Evolutionary conservation across 2,113 vertebrate genomes (phyloP).

Genomic region (Mirza zaza): DNA sequence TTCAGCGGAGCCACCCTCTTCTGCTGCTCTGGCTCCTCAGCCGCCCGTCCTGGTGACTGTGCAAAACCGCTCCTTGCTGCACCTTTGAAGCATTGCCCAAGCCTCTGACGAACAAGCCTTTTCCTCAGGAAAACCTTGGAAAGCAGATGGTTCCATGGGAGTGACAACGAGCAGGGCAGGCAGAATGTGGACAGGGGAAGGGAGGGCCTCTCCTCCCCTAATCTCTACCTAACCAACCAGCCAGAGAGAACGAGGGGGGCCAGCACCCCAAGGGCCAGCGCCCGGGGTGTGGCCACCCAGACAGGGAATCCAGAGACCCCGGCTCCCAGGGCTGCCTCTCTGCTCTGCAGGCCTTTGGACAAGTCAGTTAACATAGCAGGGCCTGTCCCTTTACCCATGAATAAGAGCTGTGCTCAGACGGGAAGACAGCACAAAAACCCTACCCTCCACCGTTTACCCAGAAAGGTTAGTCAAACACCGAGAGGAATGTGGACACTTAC

Average conservation of each 20-base stretch:
- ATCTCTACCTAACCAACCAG: not conserved
- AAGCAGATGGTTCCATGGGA: not conserved
- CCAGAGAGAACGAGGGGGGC: no score
- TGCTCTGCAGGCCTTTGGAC: not conserved
- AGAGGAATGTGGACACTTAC: not conserved
- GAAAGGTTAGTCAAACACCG: not conserved
- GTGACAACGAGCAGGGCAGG: not conserved
- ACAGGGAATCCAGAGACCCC: not conserved
- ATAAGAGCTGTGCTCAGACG: not conserved
- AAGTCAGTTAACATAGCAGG: not conserved
- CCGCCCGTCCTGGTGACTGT: not conserved
- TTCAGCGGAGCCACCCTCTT: not conserved
- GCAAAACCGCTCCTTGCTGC: not conserved
- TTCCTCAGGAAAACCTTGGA: not conserved
- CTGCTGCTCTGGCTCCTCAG: not conserved
- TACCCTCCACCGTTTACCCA: not conserved
- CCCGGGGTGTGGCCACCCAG: not conserved
- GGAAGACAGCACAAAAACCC: not conserved
- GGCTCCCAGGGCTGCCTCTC: not conserved
- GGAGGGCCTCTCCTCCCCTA: not conserved
- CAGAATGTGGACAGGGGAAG: not conserved
- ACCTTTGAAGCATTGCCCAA: not conserved
- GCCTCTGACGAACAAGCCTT: rapidly evolving
- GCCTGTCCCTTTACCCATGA: not conserved
- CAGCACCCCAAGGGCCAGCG: rapidly evolving